Evolutionary conservation across 2,797 vertebrate genomes (phyloP).

Genomic region (Alca torda): DNA sequence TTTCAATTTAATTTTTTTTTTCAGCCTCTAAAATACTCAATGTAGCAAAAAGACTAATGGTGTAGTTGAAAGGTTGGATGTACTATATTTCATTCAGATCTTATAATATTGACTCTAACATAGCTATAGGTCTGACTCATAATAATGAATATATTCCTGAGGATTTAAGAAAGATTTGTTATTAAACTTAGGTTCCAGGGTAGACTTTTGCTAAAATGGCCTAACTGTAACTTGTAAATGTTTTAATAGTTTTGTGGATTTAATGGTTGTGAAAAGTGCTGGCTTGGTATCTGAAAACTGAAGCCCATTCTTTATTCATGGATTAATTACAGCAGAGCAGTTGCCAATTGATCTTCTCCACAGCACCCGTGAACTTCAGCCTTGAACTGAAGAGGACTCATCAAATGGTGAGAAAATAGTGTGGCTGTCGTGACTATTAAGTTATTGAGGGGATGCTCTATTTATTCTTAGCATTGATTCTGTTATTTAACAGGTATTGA

Average conservation of each 20-base stretch:
- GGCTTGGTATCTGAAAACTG: conserved; percentile 19
- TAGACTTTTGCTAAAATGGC: not conserved
- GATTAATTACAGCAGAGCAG: conserved; percentile 38
- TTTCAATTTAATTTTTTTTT: not conserved
- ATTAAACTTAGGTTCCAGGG: not conserved
- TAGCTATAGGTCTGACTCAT: not conserved
- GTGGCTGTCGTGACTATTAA: not conserved
- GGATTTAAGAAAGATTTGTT: not conserved
- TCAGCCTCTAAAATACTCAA: not conserved
- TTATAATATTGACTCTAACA: not conserved
- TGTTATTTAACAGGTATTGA: not conserved
- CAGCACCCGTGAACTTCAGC: conserved; percentile 13
- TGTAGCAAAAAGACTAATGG: not conserved
- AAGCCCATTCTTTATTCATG: conserved; percentile 36
- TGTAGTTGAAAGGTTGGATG: not conserved
- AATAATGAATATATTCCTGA: not conserved
- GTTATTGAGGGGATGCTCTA: not conserved
- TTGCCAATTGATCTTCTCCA: conserved; percentile 14
- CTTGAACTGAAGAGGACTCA: not conserved
- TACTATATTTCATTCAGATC: not conserved
- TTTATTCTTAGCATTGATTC: not conserved
- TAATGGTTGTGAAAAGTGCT: conserved; percentile 6
- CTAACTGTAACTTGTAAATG: not conserved
- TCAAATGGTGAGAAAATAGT: conserved; percentile 41
- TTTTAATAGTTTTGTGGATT: conserved; percentile 19